Base-by-base conservation (phyloP, 2,797 vertebrate species). In the Gila robusta region DNA sequence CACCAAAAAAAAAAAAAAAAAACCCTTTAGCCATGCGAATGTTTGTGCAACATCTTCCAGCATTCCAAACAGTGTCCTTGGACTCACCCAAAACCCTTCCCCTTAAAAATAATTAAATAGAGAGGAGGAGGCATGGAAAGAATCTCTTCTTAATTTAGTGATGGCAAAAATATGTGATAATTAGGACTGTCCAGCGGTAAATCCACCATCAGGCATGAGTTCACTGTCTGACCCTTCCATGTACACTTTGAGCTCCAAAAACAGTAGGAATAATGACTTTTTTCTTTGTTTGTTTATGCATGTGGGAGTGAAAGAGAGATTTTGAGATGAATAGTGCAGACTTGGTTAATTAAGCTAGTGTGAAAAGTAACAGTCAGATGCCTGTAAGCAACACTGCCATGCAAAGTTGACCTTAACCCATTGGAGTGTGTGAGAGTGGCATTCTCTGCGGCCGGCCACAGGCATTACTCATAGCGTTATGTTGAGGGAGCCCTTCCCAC, bases 291-390 rank as follows among this genome's bases (percentile, higher is more conserved):
- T 83, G 81, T 83, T 79, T 64, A 72, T 83, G 66, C 32, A 19
- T 83, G 56, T 11, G 56, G 26, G 69, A 52, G 86, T n/a, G 35
- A 66, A 41, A 72, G 64, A 73, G 41, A 59, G 39, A 26, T 35
- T 35, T 39, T 39, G 72, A 72, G 21, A 28, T 26, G 32, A 37
- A 56, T 54, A 37, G 8, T 2, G 0, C 71, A 73, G 54, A 77
- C 59, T 76, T 70, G 83, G 64, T 84, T 79, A 82, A 82, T 67
- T 73, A 82, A 74, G 47, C 72, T 32, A 16, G 84, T 88, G 88
- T 79, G 87, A 89, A 88, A 88, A 84, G 79, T 77, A 76, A 79
- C 89, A 86, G 82, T 80, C 49, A 16, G 64, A 73, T 77, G 44
- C 77, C 62, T 81, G 79, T 86, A 79, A 89, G 64, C 83, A 81